Base-by-base conservation (phyloP, 2,888 invertebrate species). In the Eilema caniola region DNA sequence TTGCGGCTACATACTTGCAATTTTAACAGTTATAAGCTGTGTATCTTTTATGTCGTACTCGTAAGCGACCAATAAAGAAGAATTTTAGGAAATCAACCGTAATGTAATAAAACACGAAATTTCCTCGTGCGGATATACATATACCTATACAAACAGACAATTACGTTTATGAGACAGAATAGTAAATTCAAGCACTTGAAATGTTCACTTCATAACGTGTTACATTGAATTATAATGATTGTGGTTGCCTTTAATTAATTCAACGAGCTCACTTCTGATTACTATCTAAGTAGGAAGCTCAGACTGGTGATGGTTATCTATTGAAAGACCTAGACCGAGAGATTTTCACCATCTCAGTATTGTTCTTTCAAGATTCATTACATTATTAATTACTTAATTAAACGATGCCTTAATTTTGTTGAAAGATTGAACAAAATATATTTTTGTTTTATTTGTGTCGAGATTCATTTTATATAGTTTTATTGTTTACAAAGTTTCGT, bases 121-220 rank as follows among this genome's bases (percentile, higher is more conserved):
- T 53, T 53, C n/a, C 20, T 16, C 16, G 0, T 47, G 7, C 20
- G 20, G 5, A 20, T 20, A 8, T n/a, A n/a, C n/a, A n/a, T n/a
- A n/a, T 79, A 33, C 33, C 33, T 37, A n/a, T 10, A 73, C n/a
- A 60, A 47, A 24, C n/a, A 66, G 14, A 66, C 28, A 57, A 67
- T 57, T 14, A 66, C 47, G 31, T 31, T 41, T 62, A 28, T 62
- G 47, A 31, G 41, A 60, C 33, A 60, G 23, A 53, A 37, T 53
- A 53, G 25, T 14, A 25, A 62, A 37, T 37, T 23, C 16, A 20
- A 28, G 31, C 31, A 28, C n/a, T 20, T 31, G 25, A 37, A 33
- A 37, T 65, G n/a, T 65, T 66, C 37, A 33, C 7, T 31, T 66
- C 8, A 66, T 61, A 23, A 37, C 57, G 59, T 37, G 37, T 59